Conservation (phyloP, 2,888 invertebrate species). For the Drosophila cognata region DNA sequence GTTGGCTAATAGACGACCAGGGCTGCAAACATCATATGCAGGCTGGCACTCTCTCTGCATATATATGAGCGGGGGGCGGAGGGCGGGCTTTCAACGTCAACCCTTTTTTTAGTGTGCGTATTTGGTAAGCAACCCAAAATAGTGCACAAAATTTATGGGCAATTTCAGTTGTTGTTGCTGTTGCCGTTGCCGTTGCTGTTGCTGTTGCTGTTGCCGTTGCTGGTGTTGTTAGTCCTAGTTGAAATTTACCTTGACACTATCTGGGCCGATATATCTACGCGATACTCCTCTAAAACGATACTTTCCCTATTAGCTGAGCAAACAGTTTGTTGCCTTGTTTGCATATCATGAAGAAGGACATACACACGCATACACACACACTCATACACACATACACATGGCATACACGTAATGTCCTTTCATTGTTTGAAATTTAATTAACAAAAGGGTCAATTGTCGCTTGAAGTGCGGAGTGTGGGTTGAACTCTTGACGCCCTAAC, state of each 20-base stretch:
- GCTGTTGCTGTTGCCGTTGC: constrained; percentile 44
- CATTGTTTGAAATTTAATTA: constrained; percentile 76
- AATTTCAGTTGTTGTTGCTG: constrained; percentile 47
- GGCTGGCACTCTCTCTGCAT: constrained; percentile 26
- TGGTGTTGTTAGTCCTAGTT: constrained; percentile 30
- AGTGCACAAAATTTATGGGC: constrained; percentile 69
- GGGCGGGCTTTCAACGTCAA: constrained; percentile 70
- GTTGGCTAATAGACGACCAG: constrained; percentile 65
- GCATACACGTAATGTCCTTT: constrained; percentile 59
- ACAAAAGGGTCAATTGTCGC: constrained; percentile 82
- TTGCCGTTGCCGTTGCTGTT: constrained; percentile 41
- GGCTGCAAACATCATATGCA: constrained; percentile 71
- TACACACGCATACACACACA: constrained; percentile 33
- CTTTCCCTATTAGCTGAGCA: constrained; percentile 65
- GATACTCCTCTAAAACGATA: constrained; percentile 23
- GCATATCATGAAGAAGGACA: constrained; percentile 57
- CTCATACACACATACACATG: constrained; percentile 27
- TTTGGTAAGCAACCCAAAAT: constrained; percentile 33
- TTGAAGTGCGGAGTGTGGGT: constrained; percentile 42
- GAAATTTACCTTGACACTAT: constrained; percentile 68
- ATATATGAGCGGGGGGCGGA: constrained; percentile 19
- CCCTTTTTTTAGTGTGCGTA: constrained; percentile 54
- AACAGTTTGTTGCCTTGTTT: constrained; percentile 69
- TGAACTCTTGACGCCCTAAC: constrained; percentile 8
- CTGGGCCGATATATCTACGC: constrained; percentile 58